Percentiles rank a stretch among this genome's conserved stretches.
Conservation (phyloP, 2,888 invertebrate genomes). For the Pristionchus arcanus region DNA sequence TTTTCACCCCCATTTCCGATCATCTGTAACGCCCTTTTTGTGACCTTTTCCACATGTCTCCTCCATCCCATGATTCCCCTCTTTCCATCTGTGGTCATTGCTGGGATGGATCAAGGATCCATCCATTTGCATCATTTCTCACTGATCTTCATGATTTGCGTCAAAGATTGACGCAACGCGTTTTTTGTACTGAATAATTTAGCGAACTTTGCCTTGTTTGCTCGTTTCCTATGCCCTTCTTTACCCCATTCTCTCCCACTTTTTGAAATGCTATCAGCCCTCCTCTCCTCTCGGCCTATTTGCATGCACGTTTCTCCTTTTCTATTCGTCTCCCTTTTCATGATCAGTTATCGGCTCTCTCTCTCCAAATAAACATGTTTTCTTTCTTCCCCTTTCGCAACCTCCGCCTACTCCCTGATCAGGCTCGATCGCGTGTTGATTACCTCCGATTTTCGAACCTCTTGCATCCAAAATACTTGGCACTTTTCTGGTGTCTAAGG, state of each 20-base stretch:
- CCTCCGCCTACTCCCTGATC: neutral
- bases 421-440: neutral
- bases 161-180: neutral
- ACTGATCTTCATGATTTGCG: neutral
- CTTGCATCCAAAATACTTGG: neutral
- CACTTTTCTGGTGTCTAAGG: neutral
- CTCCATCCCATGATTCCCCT: neutral
- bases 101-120: no score
- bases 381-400: slow-evolving; percentile 2
- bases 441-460: slow-evolving; percentile 10
- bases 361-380: slow-evolving; percentile 27
- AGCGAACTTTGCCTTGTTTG: neutral
- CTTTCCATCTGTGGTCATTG: neutral
- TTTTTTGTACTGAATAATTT: neutral
- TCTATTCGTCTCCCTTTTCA: neutral
- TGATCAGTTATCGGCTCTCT: slow-evolving; percentile 42
- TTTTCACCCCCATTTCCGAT: neutral
- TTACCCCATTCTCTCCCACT: neutral
- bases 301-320: slow-evolving; percentile 34
- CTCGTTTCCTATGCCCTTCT: neutral
- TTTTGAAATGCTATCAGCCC: slow-evolving; percentile 36
- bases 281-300: neutral
- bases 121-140: neutral
- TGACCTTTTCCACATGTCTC: neutral
- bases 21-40: neutral